Base-by-base conservation (phyloP, 2,888 invertebrate species). In the Temnothorax unifasciatus region DNA sequence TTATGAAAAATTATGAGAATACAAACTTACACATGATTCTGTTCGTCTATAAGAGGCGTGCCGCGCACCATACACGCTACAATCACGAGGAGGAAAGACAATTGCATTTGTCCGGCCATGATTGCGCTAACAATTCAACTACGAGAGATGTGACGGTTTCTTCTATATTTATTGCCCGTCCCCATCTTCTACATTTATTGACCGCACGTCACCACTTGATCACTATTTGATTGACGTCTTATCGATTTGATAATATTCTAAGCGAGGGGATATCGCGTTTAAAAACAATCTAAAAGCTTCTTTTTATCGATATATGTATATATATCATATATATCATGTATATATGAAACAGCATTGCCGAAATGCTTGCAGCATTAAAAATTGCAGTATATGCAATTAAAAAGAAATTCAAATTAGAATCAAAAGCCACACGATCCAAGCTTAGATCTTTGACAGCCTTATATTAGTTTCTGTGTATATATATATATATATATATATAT, bases 161-260 rank as follows among this genome's bases (percentile, higher is more conserved):
- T 41, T 44, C 63, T 57, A 64, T 71, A 84, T 84, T 89, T 89
- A 89, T 88, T 75, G 44, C 11, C 59, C 11, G 11, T 57, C 21
- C 8, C 13, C 13, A 34, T 34, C 34, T 34, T 34, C 34, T 34
- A 44, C 73, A 85, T 84, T 89, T 89, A 89, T 88, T 75, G 44
- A 29, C 11, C 59, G 34, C 21, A 9, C 13, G 9, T n/a, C 29
- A 2, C 9, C 82, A 89, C 69, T 81, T 61, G 6, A 44, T n/a
- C 29, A 2, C 9, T 79, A 89, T 73, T 81, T 61, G 6, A 44
- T 2, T 3, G 29, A 9, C 9, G 68, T 74, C 69, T 89, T 88
- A 89, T 89, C 89, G 9, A 21, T 21, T 52, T 57, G 44, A 59
- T 47, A 52, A 71, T 75, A 21, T 44, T 75, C 29, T 52, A 61